Evolutionary conservation across 2,888 invertebrate species (phyloP).

Genomic region (Acanthosepion lycidas): DNA sequence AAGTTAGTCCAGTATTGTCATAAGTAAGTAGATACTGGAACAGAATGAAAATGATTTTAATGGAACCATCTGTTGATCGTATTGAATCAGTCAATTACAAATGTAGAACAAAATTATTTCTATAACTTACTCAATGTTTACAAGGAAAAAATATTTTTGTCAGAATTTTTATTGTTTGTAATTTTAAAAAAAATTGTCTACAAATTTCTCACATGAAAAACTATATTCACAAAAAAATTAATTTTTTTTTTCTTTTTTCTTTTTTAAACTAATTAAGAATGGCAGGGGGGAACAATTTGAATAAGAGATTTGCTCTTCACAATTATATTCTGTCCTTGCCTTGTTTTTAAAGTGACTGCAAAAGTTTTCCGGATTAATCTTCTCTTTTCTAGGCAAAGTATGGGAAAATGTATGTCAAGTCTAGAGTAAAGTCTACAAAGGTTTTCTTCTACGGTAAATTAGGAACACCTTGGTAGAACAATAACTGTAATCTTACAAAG

Average conservation of each 20-base stretch:
- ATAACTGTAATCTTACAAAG: slow-evolving; percentile 15
- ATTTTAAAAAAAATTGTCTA: not conserved
- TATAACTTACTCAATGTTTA: not conserved
- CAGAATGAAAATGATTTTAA: not conserved
- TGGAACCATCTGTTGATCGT: not conserved
- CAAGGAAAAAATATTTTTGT: not conserved
- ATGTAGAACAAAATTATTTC: not conserved
- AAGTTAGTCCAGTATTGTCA: not conserved
- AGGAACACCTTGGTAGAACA: slow-evolving; percentile 25
- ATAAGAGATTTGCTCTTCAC: not conserved
- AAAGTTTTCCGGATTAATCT: not conserved
- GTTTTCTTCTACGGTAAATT: not conserved
- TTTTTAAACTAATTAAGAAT: not conserved
- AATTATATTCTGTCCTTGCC: not conserved
- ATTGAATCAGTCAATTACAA: slow-evolving; percentile 4
- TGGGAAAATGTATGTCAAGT: not conserved
- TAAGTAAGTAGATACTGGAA: not conserved
- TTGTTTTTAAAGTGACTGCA: slow-evolving; percentile 33
- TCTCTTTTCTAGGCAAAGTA: slow-evolving; percentile 16
- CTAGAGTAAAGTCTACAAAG: not conserved
- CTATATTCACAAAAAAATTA: not conserved
- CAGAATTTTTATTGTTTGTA: not conserved
- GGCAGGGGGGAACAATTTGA: not conserved
- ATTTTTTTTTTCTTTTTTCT: not conserved
- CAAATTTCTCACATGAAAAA: slow-evolving; percentile 33